Conservation (phyloP, 2,888 invertebrate species). For the Cantharis nigra region DNA sequence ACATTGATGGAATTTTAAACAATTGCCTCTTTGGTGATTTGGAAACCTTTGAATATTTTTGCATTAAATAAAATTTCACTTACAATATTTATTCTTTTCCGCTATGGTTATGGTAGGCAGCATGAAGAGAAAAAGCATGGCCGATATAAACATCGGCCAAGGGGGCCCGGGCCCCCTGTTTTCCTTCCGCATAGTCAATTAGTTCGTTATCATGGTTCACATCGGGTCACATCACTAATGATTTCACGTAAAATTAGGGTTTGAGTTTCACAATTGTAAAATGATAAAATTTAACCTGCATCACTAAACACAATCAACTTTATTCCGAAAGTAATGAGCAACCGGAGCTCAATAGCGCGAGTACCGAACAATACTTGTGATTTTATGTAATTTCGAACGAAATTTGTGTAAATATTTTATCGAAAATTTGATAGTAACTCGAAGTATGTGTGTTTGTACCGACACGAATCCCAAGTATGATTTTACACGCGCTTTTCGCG, state of each 20-base stretch:
- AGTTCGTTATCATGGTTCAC: conserved; percentile 2
- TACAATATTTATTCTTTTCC: conserved; percentile 53
- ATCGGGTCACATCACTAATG: conserved; percentile 22
- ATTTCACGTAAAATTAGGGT: conserved; percentile 1
- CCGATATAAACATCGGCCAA: conserved; percentile 39
- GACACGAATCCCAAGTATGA: conserved; percentile 48
- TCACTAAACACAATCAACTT: not conserved
- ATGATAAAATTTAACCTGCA: conserved; percentile 1
- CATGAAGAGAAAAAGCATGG: conserved; percentile 41
- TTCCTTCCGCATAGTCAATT: conserved; percentile 15
- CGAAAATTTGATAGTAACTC: conserved; percentile 15
- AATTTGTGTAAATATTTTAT: not conserved
- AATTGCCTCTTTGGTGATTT: not conserved
- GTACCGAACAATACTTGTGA: not conserved
- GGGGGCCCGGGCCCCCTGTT: conserved; percentile 50
- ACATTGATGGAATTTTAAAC: no score
- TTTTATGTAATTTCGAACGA: not conserved
- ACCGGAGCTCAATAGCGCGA: not conserved
- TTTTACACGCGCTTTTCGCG: conserved; percentile 49
- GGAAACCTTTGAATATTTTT: not conserved
- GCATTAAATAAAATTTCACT: conserved; percentile 34
- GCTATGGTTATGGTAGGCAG: conserved; percentile 40
- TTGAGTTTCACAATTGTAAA: conserved; percentile 6
- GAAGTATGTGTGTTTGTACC: conserved; percentile 45
- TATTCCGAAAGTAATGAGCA: not conserved